Base-by-base conservation (phyloP, 2,797 vertebrate genomes). In the Ptychadena robeensis region DNA sequence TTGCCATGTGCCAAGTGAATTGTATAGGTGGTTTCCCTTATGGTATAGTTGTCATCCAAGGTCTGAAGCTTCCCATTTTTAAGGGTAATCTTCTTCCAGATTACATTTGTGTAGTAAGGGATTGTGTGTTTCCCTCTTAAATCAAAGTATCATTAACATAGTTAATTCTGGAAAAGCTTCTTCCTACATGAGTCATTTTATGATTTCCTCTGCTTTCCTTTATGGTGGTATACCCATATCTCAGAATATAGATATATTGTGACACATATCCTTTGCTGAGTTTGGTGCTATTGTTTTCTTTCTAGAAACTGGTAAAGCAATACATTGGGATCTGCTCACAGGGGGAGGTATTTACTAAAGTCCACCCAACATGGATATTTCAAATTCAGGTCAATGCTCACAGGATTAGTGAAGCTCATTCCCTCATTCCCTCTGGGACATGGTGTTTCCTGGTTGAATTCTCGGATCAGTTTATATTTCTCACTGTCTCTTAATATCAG, bases 141-240 rank as follows among this genome's bases (percentile, higher is more conserved):
- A 11, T 0, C 9, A 3, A n/a, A n/a, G n/a, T n/a, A n/a, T n/a
- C n/a, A n/a, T n/a, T n/a, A n/a, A n/a, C n/a, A n/a, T n/a, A n/a
- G n/a, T n/a, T n/a, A n/a, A n/a, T n/a, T n/a, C n/a, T 75, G 22
- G n/a, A 30, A 64, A 22, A 64, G 73, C 35, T 64, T 12, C 61
- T 64, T 40, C 59, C 35, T 40, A 28, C 28, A 64, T 64, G 59
- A 75, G 34, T 64, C 35, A 63, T 63, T 32, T 73, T 32, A n/a
- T 59, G n/a, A 8, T 53, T 59, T 74, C 2, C 27, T n/a, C 9
- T 37, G 25, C 34, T 4, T 40, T 75, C 37, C 25, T 5, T 28
- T 14, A 34, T 15, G 31, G 32, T 37, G 12, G 57, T 61, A 57
- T 14, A 15, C 9, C 25, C 34, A 64, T 35, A 31, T 38, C 57